Conservation (phyloP, 2,888 invertebrate genomes). For the Leucophenga maculata region DNA sequence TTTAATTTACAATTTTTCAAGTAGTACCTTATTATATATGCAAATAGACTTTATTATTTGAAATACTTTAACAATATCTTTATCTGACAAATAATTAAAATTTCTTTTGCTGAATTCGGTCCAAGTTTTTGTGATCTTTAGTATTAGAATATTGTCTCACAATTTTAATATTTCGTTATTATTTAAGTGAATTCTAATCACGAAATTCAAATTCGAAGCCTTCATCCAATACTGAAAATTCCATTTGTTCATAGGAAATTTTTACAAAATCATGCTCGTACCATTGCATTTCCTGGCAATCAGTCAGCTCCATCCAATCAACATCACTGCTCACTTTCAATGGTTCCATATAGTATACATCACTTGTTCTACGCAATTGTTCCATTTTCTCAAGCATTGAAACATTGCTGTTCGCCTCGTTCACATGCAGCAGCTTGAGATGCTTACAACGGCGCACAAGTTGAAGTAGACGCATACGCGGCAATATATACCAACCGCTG, state of each 20-base stretch:
- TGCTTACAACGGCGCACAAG: constrained; percentile 47
- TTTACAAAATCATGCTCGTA: constrained; percentile 38
- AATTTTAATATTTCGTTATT: no score
- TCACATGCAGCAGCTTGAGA: constrained; percentile 44
- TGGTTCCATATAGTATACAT: constrained; percentile 34
- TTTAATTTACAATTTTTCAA: no score
- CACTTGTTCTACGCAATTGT: constrained; percentile 39
- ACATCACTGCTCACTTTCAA: constrained; percentile 49
- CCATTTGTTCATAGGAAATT: constrained; percentile 47
- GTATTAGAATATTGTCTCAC: no score
- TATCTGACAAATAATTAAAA: no score
- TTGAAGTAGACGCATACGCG: constrained; percentile 47
- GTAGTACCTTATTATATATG: no score
- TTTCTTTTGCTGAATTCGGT: no score
- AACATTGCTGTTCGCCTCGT: constrained; percentile 47
- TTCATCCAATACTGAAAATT: constrained; percentile 56
- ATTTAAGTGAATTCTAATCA: constrained; percentile 21
- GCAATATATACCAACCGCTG: constrained; percentile 55
- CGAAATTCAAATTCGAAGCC: constrained; percentile 56
- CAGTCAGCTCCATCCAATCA: constrained; percentile 45
- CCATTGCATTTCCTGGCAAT: constrained; percentile 42
- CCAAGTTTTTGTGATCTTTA: no score
- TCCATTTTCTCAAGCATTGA: constrained; percentile 44
- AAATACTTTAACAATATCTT: no score
- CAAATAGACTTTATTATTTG: no score